A percentile compares a stretch with the other conserved stretches of the same genome.
phyloP scores from a whole-genome alignment of 23 tunicate species.

The Aplidium turbinatum region DNA sequence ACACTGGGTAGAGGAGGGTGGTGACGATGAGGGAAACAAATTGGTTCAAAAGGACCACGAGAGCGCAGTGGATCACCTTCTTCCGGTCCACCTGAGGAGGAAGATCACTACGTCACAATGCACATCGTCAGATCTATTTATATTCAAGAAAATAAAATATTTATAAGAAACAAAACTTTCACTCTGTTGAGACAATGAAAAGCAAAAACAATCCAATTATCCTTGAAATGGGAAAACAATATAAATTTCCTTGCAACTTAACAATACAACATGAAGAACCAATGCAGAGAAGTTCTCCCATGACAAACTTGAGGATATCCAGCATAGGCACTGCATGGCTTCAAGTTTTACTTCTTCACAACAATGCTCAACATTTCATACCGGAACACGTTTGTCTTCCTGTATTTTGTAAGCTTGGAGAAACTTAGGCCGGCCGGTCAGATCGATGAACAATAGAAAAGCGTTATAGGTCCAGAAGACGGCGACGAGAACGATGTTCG shows the following conservation, averaged over 20 bases:
- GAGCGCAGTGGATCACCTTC: constrained; percentile 23
- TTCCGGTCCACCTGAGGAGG: constrained; percentile 60
- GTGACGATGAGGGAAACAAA: constrained; percentile 1
- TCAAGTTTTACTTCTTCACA: not conserved
- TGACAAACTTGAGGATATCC: no score
- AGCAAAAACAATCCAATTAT: no score
- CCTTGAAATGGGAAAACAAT: no score
- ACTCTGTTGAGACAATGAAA: no score
- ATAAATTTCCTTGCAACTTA: no score
- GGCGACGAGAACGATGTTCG: constrained; percentile 4
- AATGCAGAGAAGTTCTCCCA: no score
- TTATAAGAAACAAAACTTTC: no score
- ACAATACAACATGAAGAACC: no score
- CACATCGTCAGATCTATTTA: no score
- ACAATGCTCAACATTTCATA: constrained; percentile 1
- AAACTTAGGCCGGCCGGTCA: constrained; percentile 63
- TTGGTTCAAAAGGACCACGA: constrained; percentile 57
- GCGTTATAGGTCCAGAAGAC: constrained; percentile 62
- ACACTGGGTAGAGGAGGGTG: constrained; percentile 27
- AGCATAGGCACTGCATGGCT: no score
- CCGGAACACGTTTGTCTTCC: constrained; percentile 60
- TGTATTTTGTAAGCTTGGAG: constrained; percentile 72
- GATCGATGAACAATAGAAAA: constrained; percentile 47
- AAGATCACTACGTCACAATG: no score
- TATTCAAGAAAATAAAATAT: no score